Evolutionary conservation across 2,113 vertebrate genomes (phyloP), one percentile per base, ranked within the genome.

Genomic region (Tetrax tetrax): DNA sequence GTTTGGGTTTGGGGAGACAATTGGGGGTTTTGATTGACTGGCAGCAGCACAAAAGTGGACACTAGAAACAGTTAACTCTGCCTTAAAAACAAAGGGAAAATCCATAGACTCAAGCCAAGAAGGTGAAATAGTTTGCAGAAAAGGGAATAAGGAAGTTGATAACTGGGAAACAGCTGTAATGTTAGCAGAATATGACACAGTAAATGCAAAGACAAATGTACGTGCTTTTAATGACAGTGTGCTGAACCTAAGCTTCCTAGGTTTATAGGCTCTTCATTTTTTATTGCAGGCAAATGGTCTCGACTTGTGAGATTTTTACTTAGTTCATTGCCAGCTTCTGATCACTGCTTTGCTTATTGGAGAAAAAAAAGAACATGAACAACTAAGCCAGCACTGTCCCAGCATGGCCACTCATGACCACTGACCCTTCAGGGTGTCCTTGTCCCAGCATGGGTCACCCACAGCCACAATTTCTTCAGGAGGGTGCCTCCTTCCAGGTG

Each of bases 341-440:
- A 87, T 72, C 54, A 47, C 20, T 74, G 38, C 38, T 87, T 51
- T 69, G 16, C 5, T 60, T 48, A 57, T 6, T 51, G 54, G 23
- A 59, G 33, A 50, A 45, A 63, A 57, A 38, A 38, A 65, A 61
- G 4, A 54, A 61, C 25, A 43, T 0, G 2, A 77, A 41, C 17
- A 77, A 21, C 25, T 60, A 82, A 87, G 65, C 13, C 33, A 87
- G 50, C 31, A 28, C 11, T 31, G 14, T 25, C 38, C 27, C 5
- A 4, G 38, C 1, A 2, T 7, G 12, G 64, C 31, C 63, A 68
- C 21, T 33, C 48, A 23, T 2, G 28, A 57, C 47, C 63, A 33
- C 57, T 33, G 59, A 2, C 45, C 63, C 38, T n/a, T 1, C 5
- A 25, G 24, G 9, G 6, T n/a, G 33, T 51, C 35, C 0, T 0